Evolutionary conservation across 1,140 invertebrate genomes (phyloP).

Genomic region (Capitella teleta): DNA sequence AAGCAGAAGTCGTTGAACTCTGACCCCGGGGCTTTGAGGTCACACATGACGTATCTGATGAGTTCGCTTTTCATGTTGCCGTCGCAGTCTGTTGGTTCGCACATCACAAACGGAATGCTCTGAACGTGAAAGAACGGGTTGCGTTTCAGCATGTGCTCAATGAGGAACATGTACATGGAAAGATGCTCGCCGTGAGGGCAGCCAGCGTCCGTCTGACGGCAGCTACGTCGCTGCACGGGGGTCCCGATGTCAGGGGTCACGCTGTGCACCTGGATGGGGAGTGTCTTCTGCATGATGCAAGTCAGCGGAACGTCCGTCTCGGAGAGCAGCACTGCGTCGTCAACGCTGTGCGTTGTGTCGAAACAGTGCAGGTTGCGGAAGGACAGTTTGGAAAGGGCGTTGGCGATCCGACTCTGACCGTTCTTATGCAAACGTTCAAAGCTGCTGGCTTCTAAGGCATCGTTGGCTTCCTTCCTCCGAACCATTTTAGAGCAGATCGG

Average conservation of each 20-base stretch:
- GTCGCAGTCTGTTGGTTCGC: neutral
- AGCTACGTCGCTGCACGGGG: neutral
- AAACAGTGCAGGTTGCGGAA: neutral
- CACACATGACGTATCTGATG: neutral
- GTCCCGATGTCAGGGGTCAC: neutral
- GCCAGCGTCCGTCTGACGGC: neutral
- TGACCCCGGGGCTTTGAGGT: constrained; percentile 1
- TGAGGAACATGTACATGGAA: neutral
- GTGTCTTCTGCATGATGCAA: no score
- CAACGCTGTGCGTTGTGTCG: neutral
- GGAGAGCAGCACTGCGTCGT: neutral
- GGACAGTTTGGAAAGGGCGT: neutral
- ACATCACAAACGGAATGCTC: constrained; percentile 1
- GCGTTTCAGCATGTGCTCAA: neutral
- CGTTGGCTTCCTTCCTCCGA: no score
- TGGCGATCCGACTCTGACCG: neutral
- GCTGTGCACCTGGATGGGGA: no score
- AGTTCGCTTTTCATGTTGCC: neutral
- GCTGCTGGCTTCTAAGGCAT: neutral
- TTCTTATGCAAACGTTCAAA: neutral
- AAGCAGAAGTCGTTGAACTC: neutral
- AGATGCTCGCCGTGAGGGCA: neutral
- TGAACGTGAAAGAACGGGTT: neutral
- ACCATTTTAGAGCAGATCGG: neutral
- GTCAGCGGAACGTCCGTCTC: neutral